Evolutionary conservation across 2,888 invertebrate species (phyloP).

Genomic region (Conistra vaccinii): DNA sequence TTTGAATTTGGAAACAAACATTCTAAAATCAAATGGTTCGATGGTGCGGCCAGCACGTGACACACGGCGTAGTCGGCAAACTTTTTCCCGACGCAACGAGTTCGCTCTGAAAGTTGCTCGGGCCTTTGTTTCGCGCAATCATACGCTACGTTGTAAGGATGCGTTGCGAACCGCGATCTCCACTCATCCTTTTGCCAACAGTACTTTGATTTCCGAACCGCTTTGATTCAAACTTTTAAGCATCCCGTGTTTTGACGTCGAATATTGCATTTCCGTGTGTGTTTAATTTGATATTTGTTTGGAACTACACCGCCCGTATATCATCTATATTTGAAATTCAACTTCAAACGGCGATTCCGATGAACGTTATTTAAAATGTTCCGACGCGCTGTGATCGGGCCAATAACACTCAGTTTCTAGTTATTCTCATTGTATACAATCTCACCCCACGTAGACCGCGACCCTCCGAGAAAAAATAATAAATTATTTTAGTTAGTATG

Average conservation of each 20-base stretch:
- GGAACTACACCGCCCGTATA: constrained; percentile 74
- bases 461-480: constrained; percentile 90
- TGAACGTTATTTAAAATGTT: constrained; percentile 79
- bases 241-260: constrained; percentile 85
- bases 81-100: constrained; percentile 83
- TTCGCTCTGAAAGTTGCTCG: constrained; percentile 80
- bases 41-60: constrained; percentile 67
- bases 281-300: constrained; percentile 86
- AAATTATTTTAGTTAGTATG: constrained; percentile 91
- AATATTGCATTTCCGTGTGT: constrained; percentile 88
- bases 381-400: constrained; percentile 82
- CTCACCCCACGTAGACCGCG: constrained; percentile 84
- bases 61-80: constrained; percentile 80
- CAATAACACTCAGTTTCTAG: constrained; percentile 89
- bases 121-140: constrained; percentile 87
- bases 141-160: constrained; percentile 89
- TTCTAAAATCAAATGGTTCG: constrained; percentile 66
- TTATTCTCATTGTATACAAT: constrained; percentile 85
- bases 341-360: constrained; percentile 76
- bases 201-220: constrained; percentile 87
- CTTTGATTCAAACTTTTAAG: constrained; percentile 90
- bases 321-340: constrained; percentile 75
- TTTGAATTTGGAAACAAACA: constrained; percentile 53
- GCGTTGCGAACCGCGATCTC: constrained; percentile 79
- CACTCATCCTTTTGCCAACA: constrained; percentile 85